Evolutionary conservation across 2,888 invertebrate genomes (phyloP).

Genomic region (Eustalomyia histrio): DNA sequence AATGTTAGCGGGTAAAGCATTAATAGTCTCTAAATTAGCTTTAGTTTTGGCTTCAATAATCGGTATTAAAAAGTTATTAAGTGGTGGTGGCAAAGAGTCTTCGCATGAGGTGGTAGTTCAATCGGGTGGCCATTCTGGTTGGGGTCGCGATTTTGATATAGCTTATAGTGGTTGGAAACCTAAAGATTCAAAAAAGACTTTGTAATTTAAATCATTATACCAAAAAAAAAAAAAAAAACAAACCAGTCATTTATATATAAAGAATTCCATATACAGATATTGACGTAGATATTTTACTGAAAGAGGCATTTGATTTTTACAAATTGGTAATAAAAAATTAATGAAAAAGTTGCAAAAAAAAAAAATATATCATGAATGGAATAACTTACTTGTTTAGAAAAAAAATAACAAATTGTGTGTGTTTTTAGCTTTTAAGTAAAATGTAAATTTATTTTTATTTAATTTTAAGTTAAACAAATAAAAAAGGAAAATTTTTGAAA

Average conservation of each 20-base stretch:
- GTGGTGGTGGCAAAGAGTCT: constrained; percentile 83
- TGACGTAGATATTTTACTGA: not conserved
- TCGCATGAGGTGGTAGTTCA: constrained; percentile 87
- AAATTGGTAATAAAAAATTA: too few relatives aligned
- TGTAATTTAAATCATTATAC: not conserved
- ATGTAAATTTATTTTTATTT: constrained; percentile 47
- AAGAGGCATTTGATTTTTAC: constrained; percentile 29
- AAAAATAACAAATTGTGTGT: constrained; percentile 60
- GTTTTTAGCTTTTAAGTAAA: constrained; percentile 57
- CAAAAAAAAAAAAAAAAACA: constrained; percentile 2
- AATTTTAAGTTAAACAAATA: constrained; percentile 53
- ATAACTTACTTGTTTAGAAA: constrained; percentile 59
- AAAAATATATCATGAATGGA: constrained; percentile 19
- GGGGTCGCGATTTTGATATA: constrained; percentile 85
- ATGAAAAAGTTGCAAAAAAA: constrained; percentile 29
- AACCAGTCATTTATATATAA: constrained; percentile 47
- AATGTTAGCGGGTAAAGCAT: constrained; percentile 90
- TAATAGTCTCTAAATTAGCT: constrained; percentile 91
- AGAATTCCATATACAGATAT: constrained; percentile 33
- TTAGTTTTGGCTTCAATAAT: constrained; percentile 90
- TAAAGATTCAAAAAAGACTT: constrained; percentile 72
- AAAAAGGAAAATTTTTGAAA: constrained; percentile 23
- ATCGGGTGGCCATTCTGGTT: constrained; percentile 85
- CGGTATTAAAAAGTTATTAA: constrained; percentile 89
- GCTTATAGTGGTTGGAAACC: constrained; percentile 82